A percentile compares a stretch with the other conserved stretches of the same genome.
Conservation (phyloP, 1,140 invertebrate species). For the Homarus americanus region DNA sequence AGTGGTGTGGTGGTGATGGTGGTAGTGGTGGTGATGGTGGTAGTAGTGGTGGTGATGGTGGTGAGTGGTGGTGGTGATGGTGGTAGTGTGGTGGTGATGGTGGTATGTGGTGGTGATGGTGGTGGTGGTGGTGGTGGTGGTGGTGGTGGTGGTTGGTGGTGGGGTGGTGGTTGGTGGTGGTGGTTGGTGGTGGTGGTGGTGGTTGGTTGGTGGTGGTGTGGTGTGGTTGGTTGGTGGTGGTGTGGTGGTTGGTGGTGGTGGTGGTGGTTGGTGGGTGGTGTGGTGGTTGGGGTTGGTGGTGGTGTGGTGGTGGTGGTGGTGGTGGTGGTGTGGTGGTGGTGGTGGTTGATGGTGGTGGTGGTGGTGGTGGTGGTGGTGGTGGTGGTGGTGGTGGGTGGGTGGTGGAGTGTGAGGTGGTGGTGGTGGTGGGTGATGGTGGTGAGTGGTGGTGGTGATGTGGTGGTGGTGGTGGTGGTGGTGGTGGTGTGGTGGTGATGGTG, state of each 20-base stretch:
- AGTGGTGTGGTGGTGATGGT: not conserved
- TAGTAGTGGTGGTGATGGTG: not conserved
- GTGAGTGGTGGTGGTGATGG: not conserved
- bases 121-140: not conserved
- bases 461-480: not conserved
- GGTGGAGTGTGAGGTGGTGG: no score
- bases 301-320: not conserved
- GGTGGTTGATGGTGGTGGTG: not conserved
- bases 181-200: not conserved
- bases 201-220: not conserved
- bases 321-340: not conserved
- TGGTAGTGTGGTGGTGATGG: not conserved
- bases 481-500: not conserved
- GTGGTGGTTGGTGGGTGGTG: not conserved
- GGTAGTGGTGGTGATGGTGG: not conserved
- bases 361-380: not conserved
- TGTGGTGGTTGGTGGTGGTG: not conserved
- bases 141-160: not conserved
- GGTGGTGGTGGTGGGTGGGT: not conserved
- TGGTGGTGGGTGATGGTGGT: not conserved
- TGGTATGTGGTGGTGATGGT: not conserved
- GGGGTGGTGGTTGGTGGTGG: not conserved
- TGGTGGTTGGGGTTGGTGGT: not conserved
- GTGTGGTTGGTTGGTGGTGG: not conserved
- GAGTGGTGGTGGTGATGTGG: not conserved